Percentiles rank a stretch among this genome's conserved stretches.
These are phyloP conservation scores for Triplophysa yarkandensis DNA, from an alignment of 2,797 vertebrate genomes.

Conservation along the genomic window DNA sequence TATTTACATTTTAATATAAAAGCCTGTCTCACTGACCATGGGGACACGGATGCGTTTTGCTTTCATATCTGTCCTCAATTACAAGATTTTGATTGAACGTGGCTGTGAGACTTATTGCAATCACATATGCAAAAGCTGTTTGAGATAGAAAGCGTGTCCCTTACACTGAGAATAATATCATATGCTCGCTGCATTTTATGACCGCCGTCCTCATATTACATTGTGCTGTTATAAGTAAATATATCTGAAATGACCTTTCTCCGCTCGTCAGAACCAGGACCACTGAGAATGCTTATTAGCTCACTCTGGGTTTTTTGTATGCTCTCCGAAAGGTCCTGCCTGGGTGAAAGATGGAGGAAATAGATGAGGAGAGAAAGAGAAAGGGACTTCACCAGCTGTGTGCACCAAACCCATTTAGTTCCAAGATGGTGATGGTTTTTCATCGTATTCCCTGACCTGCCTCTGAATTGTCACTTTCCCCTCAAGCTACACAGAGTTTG, in stretches of 20 bases:
- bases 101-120: conserved; percentile 6
- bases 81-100: conserved; percentile 24
- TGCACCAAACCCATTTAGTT: conserved; percentile 56
- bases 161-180: conserved; percentile 24
- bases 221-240: conserved; percentile 41
- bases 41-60: conserved; percentile 14
- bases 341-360: conserved; percentile 44
- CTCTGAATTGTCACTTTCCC: conserved; percentile 43
- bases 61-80: conserved; percentile 20
- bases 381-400: conserved; percentile 52
- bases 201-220: conserved; percentile 24
- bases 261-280: conserved; percentile 34
- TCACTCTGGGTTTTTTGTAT: neutral
- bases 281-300: conserved; percentile 51
- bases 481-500: conserved; percentile 49
- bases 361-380: conserved; percentile 42
- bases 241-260: conserved; percentile 43
- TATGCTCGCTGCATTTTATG: conserved; percentile 35
- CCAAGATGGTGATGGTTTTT: conserved; percentile 48
- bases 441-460: conserved; percentile 33
- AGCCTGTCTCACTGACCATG: neutral
- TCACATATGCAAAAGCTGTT: conserved; percentile 20
- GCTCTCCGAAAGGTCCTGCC: conserved; percentile 43
- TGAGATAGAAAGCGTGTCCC: neutral
- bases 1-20: conserved; percentile 42